Percentiles rank a stretch among this genome's conserved stretches.
phyloP scores from a whole-genome alignment of 2,888 invertebrate genomes.

The Colostygia pectinataria region DNA sequence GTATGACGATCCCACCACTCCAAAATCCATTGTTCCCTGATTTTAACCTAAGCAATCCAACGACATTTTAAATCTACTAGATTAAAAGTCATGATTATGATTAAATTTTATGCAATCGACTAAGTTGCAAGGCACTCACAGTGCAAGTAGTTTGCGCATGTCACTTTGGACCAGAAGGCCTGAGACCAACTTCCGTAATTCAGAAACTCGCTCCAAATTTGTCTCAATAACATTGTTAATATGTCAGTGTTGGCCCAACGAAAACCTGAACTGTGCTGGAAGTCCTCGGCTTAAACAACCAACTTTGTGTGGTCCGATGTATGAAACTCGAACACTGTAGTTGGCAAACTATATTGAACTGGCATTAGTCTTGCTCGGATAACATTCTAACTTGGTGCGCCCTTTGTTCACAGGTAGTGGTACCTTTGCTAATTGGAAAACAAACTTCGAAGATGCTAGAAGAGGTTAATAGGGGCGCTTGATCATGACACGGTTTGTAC shows the following conservation, averaged over 20 bases:
- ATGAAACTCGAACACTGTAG: constrained; percentile 54
- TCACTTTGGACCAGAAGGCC: not conserved
- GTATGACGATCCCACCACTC: too few relatives aligned
- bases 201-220: constrained; percentile 38
- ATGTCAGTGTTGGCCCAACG: constrained; percentile 44
- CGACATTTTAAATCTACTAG: too few relatives aligned
- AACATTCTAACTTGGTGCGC: constrained; percentile 25
- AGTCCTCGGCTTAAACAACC: constrained; percentile 43
- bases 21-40: too few relatives aligned
- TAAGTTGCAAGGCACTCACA: not conserved
- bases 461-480: too few relatives aligned
- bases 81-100: too few relatives aligned
- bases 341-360: constrained; percentile 51
- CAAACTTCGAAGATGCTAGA: constrained; percentile 2
- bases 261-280: constrained; percentile 31
- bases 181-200: constrained; percentile 15
- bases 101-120: not conserved
- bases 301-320: constrained; percentile 49
- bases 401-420: constrained; percentile 19
- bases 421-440: constrained; percentile 19
- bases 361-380: constrained; percentile 39
- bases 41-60: too few relatives aligned
- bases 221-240: constrained; percentile 54
- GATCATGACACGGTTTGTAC: too few relatives aligned
- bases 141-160: not conserved